Conservation (phyloP, 2,113 vertebrate species). For the Amblyornis subalaris region DNA sequence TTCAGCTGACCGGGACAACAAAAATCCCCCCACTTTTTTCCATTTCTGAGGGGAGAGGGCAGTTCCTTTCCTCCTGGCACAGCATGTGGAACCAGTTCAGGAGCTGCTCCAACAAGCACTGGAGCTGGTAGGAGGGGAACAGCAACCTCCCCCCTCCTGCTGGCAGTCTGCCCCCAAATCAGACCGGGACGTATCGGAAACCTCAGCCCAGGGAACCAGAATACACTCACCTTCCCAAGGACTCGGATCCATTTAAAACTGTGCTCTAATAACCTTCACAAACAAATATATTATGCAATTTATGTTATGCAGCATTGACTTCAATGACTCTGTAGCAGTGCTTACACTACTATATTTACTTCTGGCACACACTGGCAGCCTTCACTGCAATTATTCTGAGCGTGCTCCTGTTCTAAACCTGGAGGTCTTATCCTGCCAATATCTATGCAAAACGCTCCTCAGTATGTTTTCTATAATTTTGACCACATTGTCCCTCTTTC, state of each 20-base stretch:
- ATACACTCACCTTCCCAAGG: constrained; percentile 39
- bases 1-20: background rate
- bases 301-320: constrained; percentile 42
- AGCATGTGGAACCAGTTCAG: background rate
- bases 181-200: background rate
- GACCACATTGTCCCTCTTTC: background rate
- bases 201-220: background rate
- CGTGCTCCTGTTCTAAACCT: background rate
- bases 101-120: rapidly evolving
- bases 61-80: background rate
- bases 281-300: constrained; percentile 59
- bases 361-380: background rate
- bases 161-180: background rate
- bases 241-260: background rate
- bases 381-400: background rate
- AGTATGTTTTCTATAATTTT: background rate
- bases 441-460: background rate
- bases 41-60: background rate
- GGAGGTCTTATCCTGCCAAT: background rate
- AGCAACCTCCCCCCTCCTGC: background rate
- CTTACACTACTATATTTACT: constrained; percentile 58
- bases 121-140: background rate
- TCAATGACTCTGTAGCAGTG: constrained; percentile 43
- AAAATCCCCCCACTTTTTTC: background rate
- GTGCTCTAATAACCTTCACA: constrained; percentile 28